These are phyloP conservation scores for Hemiprocne comata DNA, from an alignment of 2,113 vertebrate genomes.

Conservation along the genomic window DNA sequence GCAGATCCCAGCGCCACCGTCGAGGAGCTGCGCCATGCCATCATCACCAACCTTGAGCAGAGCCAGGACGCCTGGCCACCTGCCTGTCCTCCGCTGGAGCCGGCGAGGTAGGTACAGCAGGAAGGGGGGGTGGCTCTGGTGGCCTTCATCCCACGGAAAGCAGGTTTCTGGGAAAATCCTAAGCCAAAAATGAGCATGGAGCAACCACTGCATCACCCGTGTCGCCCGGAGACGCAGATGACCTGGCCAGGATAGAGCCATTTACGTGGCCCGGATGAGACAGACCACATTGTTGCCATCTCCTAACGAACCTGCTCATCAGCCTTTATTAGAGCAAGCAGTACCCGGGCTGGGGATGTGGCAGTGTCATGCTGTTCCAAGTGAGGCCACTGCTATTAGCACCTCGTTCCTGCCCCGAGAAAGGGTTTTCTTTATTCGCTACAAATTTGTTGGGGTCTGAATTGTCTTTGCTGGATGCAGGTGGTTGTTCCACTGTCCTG, in stretches of 20 bases:
- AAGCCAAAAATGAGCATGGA: neutral
- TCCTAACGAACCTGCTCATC: neutral
- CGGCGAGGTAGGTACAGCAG: constrained; percentile 74
- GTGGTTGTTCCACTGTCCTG: neutral
- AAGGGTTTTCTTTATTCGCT: neutral
- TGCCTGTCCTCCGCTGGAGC: constrained; percentile 85
- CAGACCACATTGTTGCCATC: rapidly evolving
- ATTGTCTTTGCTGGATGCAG: neutral
- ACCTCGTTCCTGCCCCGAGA: neutral
- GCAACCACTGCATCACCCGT: rapidly evolving
- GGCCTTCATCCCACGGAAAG: neutral
- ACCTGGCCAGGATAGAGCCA: neutral
- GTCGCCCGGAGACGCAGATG: neutral
- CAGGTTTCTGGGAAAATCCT: neutral
- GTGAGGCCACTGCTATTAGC: neutral
- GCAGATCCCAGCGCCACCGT: constrained; percentile 60
- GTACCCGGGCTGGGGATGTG: rapidly evolving
- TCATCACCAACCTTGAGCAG: constrained; percentile 83
- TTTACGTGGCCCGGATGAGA: neutral
- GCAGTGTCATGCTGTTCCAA: neutral
- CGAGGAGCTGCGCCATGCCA: constrained; percentile 70
- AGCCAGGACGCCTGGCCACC: constrained; percentile 81
- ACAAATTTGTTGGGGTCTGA: neutral
- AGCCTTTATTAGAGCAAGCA: neutral
- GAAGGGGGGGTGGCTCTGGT: neutral